These are phyloP conservation scores for Hypotaenidia okinawae DNA, from an alignment of 2,797 vertebrate genomes.

Conservation along the genomic window DNA sequence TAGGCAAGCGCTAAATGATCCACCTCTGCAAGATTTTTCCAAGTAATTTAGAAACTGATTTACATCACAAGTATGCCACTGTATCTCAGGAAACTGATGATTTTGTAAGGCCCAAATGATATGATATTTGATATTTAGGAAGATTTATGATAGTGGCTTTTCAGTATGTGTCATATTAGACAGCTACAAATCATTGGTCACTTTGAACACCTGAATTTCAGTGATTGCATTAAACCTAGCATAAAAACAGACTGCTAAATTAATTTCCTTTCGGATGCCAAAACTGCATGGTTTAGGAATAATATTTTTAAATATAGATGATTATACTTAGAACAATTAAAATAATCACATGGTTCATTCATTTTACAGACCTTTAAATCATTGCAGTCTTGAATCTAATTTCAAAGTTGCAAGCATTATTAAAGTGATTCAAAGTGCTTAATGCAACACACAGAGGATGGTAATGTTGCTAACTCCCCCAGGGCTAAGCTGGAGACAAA, in stretches of 20 bases:
- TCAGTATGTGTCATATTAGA: neutral
- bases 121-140: neutral
- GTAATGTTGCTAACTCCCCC: neutral
- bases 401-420: neutral
- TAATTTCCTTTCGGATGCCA: neutral
- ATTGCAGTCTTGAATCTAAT: neutral
- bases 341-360: neutral
- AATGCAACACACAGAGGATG: neutral
- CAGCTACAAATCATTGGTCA: neutral
- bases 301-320: slow-evolving; percentile 14
- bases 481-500: neutral
- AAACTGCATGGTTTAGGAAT: neutral
- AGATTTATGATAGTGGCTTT: neutral
- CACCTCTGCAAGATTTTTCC: neutral
- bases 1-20: neutral
- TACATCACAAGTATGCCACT: neutral
- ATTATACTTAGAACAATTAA: slow-evolving; percentile 31
- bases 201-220: neutral
- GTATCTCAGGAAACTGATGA: neutral
- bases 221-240: neutral
- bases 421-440: neutral
- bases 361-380: slow-evolving; percentile 29
- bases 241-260: neutral
- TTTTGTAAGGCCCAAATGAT: neutral
- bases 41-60: neutral